Base-by-base conservation (phyloP, 2,888 invertebrate genomes). In the Dolomedes plantarius region DNA sequence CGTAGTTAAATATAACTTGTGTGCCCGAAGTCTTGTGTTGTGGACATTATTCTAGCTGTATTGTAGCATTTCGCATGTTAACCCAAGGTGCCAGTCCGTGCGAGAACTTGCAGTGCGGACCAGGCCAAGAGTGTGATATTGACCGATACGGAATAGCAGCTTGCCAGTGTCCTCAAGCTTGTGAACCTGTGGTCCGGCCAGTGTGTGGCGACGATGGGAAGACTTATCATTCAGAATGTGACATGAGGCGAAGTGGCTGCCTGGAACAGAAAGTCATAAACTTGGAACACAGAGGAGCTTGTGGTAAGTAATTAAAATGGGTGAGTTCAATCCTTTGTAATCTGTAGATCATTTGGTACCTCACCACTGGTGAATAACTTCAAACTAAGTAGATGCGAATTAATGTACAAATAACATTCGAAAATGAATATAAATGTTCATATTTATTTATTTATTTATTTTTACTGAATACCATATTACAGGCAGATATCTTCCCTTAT, bases 31-130 rank as follows among this genome's bases (percentile, higher is more conserved):
- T 56, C 56, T 56, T 11, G 56, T 56, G 56, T 56, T 56, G 56
- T 2, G 68, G 81, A 56, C 73, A 80, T 56, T 76, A 76, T 80
- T 80, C 86, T 86, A 86, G 86, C 86, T 86, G 86, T 86, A 86
- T 86, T 86, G 86, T 86, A 86, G 86, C 86, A 76, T 86, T 86
- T 80, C 86, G 86, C 86, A 86, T 86, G 86, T 86, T 86, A 75
- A 86, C 86, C 62, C 86, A 86, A 96, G 96, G 95, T 86, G 94
- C 94, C 91, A 97, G 97, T 91, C 97, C 97, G 0, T 97, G 97
- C 91, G 94, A 94, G 89, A 94, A 94, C 69, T 94, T 95, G 62
- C 94, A 94, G 88, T 97, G 97, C 91, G 94, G 94, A 67, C 92
- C 94, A 9, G 95, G 95, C 75, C 95, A 97, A 90, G 94, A 95